Evolutionary conservation across 2,113 vertebrate species (phyloP), one percentile per base, ranked within the genome.

Genomic region (Rhea americana): DNA sequence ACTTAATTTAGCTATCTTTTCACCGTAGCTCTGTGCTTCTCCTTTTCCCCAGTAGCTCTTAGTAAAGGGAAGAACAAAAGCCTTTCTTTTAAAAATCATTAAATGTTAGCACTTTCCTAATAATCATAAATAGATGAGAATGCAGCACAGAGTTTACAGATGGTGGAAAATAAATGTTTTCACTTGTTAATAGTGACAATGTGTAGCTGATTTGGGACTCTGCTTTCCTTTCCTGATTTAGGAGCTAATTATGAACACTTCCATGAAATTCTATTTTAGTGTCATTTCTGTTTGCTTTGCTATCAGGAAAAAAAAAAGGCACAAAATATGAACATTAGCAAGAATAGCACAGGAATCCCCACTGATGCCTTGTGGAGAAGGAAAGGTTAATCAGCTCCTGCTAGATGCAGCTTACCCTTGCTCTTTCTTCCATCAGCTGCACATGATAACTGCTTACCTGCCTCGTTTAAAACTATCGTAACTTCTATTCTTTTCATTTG

Each of bases 181-280:
- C 63, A 35, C 89, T 97, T 63, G 37, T 89, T 96, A 93, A 79
- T 87, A 80, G 77, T 96, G 96, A 94, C 93, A 96, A 75, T 48
- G 72, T 92, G 70, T 89, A 92, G 94, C 92, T 95, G 95, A 96
- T 96, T 96, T 90, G 81, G 95, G 68, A 79, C 86, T 96, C 85
- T 72, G 68, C 82, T 93, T 88, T 83, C 74, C 39, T 96, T 91
- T 94, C 86, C 73, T 10, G 62, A 91, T 84, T 90, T 95, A 91
- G 18, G 92, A 95, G 83, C 95, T 96, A 96, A 97, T 96, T 96
- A 96, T 79, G 93, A 96, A 80, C 65, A 56, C 81, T 97, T 94
- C 90, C 71, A 92, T 50, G 85, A 96, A 97, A 96, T 96, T 94
- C 71, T 83, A 22, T 96, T 96, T 97, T 88, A 93, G 76, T 63